Evolutionary conservation across 2,797 vertebrate species (phyloP), one percentile per base, ranked within the genome.

Genomic region (Alfaro cultratus): DNA sequence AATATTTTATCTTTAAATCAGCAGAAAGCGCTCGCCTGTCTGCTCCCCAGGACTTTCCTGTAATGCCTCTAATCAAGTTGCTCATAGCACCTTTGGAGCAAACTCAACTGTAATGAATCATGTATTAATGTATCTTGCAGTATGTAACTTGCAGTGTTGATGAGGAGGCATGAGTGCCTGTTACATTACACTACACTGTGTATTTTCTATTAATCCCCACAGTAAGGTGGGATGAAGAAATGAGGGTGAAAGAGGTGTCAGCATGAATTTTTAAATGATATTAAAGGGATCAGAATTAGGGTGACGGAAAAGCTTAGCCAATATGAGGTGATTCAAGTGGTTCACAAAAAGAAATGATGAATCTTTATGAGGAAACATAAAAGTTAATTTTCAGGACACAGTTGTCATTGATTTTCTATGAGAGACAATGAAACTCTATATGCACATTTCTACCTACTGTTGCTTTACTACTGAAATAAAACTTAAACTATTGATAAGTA

Each of bases 101-200:
- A 86, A 86, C 80, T 80, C 67, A 53, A 0, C 16, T 74, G 49
- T 83, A 77, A 87, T 70, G 64, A 85, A 86, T 87, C 80, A 83
- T 81, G 87, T 86, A 87, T 89, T 86, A 89, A 87, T 77, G 77
- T 73, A 85, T 29, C 34, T n/a, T n/a, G 73, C 83, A 74, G 57
- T 82, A 64, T 80, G 78, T 83, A 73, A 76, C 79, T 84, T 75
- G 79, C 16, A 57, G 34, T 70, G 26, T 47, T 31, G 11, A 64
- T 41, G 7, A 5, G 47, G 31, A 80, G 51, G 72, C 82, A 83
- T 81, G 76, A 46, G 47, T 51, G 39, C 64, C 41, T 47, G 75
- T 70, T 70, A 70, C 13, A n/a, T 80, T 31, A 82, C 73, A 81
- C 70, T 79, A 62, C 18, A 18, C 23, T 53, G 70, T 46, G 55